Percentiles rank a stretch among this genome's conserved stretches.
phyloP scores from a whole-genome alignment of 2,888 invertebrate species.

The Melanophora roralis region DNA sequence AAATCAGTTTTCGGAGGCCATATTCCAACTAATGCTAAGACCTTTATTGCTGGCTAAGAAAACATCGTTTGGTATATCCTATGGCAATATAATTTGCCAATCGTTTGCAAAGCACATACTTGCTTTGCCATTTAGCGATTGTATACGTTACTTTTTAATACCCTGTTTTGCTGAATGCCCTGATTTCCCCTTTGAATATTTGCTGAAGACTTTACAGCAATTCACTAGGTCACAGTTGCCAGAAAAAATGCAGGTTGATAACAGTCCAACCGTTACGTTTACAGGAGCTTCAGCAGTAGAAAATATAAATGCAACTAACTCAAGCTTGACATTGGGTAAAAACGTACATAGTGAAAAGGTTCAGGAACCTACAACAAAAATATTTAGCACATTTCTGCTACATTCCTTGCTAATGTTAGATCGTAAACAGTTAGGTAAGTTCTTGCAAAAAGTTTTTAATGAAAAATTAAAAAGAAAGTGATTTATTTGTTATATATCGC shows the following conservation, averaged over 20 bases:
- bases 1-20: slow-evolving; percentile 84
- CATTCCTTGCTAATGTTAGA: slow-evolving; percentile 75
- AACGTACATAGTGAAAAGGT: background rate
- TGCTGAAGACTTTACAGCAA: slow-evolving; percentile 78
- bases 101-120: slow-evolving; percentile 83
- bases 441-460: background rate
- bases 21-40: slow-evolving; percentile 86
- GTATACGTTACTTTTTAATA: slow-evolving; percentile 83
- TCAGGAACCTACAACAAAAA: slow-evolving; percentile 13
- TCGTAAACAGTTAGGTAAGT: slow-evolving; percentile 71
- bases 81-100: slow-evolving; percentile 68
- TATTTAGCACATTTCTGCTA: slow-evolving; percentile 72
- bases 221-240: slow-evolving; percentile 59
- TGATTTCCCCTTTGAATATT: slow-evolving; percentile 79
- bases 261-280: slow-evolving; percentile 38
- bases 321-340: background rate
- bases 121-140: slow-evolving; percentile 82
- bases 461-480: background rate
- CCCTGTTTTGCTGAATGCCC: slow-evolving; percentile 81
- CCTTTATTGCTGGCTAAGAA: slow-evolving; percentile 81
- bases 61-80: slow-evolving; percentile 62
- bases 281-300: slow-evolving; percentile 44
- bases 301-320: slow-evolving; percentile 15
- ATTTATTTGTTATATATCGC: background rate
- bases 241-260: slow-evolving; percentile 65